Evolutionary conservation across 1,140 invertebrate species (phyloP).

Genomic region (Neodiprion pinetum): DNA sequence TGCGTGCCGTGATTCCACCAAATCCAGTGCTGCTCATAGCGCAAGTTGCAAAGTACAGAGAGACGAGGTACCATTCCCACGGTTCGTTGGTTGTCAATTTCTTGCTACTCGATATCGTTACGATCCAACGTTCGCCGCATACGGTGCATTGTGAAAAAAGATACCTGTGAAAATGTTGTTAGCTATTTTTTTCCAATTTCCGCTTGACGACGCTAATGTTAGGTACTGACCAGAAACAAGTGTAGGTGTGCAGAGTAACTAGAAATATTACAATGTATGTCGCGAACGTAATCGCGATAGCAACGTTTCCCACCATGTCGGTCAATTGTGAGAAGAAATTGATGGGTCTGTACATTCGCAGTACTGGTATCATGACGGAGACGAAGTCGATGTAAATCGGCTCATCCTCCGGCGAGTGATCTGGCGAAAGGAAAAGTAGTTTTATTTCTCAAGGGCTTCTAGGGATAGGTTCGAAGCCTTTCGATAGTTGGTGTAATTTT

Average conservation of each 20-base stretch:
- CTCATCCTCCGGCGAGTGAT: neutral
- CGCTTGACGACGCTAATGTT: neutral
- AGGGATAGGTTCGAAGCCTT: neutral
- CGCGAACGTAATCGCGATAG: neutral
- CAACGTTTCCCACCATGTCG: neutral
- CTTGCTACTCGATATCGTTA: neutral
- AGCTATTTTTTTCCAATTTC: neutral
- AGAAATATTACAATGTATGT: neutral
- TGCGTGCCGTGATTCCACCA: neutral
- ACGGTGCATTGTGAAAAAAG: neutral
- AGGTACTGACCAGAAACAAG: neutral
- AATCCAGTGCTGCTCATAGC: slow-evolving; percentile 6
- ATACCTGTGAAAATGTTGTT: neutral
- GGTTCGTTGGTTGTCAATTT: neutral
- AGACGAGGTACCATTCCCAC: slow-evolving; percentile 7
- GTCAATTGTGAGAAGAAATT: neutral
- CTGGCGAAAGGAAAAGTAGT: neutral
- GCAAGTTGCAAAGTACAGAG: neutral
- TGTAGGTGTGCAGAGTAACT: neutral
- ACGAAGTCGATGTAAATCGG: neutral
- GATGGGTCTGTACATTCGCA: neutral
- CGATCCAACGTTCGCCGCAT: neutral
- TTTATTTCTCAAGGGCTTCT: neutral
- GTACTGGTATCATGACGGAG: neutral
- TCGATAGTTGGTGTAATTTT: neutral